Conservation (phyloP, 1,140 invertebrate genomes). For the Teleogryllus occipitalis region DNA sequence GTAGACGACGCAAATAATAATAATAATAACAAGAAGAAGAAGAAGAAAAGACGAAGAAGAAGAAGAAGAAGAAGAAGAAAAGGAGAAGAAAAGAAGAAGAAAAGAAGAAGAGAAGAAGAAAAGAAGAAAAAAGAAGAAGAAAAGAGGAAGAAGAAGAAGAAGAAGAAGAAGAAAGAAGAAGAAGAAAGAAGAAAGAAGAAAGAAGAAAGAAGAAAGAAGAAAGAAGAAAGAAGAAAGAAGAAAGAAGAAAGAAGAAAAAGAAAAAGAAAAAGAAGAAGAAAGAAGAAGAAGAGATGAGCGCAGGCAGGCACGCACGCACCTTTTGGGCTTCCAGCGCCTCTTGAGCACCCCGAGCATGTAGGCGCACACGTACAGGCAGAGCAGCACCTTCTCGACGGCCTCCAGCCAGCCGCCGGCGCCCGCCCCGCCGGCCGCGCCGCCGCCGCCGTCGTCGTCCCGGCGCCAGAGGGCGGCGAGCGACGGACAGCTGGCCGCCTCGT, state of each 20-base stretch:
- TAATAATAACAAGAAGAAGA: background rate
- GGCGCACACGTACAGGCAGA: conserved; percentile 22
- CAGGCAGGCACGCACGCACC: conserved; percentile 15
- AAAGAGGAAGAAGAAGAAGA: background rate
- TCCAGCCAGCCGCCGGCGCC: conserved; percentile 16
- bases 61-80: background rate
- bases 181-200: background rate
- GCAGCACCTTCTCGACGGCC: conserved; percentile 15
- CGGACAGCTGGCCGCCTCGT: background rate
- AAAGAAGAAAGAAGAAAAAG: background rate
- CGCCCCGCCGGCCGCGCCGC: too few species aligned
- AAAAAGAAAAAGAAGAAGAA: conserved; percentile 7
- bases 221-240: background rate
- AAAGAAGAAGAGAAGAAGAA: background rate
- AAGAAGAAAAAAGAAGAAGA: background rate
- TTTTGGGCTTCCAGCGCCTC: conserved; percentile 31
- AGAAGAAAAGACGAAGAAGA: too few species aligned
- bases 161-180: background rate
- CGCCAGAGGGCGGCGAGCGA: background rate
- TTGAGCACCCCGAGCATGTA: conserved; percentile 30
- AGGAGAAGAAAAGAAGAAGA: background rate
- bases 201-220: background rate
- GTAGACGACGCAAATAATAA: too few species aligned
- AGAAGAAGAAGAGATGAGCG: background rate
- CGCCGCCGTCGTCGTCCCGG: background rate